Percentiles rank a stretch among this genome's conserved stretches.
Conservation (phyloP, 2,113 vertebrate species). For the Odocoileus hemionus region DNA sequence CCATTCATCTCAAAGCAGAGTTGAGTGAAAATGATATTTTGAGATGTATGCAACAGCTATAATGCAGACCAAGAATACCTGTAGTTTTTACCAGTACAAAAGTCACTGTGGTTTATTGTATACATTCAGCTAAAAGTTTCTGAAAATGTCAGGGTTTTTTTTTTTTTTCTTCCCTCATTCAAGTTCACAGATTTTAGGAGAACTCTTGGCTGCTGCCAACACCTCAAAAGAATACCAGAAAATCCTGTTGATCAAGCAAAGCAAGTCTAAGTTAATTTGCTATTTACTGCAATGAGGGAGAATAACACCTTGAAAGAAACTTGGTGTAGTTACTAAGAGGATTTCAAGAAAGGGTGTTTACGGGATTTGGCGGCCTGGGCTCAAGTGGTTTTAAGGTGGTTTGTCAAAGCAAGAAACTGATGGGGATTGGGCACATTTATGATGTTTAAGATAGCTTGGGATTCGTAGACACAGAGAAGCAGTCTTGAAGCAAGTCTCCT, state of each 20-base stretch:
- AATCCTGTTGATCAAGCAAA: conserved; percentile 24
- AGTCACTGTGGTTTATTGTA: neutral
- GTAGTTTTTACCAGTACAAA: neutral
- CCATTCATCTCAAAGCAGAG: neutral
- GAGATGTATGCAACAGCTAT: neutral
- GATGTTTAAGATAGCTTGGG: neutral
- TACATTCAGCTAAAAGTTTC: neutral
- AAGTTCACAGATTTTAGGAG: neutral
- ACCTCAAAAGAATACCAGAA: neutral
- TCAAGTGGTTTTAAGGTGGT: neutral
- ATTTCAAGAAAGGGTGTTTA: neutral
- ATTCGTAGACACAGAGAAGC: neutral
- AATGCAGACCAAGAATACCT: neutral
- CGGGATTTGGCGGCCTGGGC: neutral
- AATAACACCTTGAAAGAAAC: neutral
- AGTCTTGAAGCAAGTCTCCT: neutral
- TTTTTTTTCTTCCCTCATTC: neutral
- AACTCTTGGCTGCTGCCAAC: neutral
- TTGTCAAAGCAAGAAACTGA: neutral
- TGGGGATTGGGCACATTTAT: neutral
- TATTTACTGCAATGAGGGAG: neutral
- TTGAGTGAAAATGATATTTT: neutral
- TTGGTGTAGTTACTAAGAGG: neutral
- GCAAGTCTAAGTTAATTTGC: neutral
- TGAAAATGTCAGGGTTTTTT: neutral